These are phyloP conservation scores for Smittia aterrima DNA, from an alignment of 2,888 invertebrate species.

Conservation along the genomic window DNA sequence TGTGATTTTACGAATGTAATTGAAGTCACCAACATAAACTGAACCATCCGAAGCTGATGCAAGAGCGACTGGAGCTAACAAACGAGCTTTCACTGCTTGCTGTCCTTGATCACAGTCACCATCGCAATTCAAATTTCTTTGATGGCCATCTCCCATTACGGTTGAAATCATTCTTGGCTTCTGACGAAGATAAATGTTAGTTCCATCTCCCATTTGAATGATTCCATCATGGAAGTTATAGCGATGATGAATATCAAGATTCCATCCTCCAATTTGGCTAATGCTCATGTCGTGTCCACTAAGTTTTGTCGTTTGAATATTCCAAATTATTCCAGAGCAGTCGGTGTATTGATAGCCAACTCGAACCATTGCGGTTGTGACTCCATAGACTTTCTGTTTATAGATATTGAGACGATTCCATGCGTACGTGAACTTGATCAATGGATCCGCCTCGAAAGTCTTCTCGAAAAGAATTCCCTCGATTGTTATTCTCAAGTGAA, in stretches of 20 bases:
- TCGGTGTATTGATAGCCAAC: constrained; percentile 95
- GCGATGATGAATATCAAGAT: constrained; percentile 94
- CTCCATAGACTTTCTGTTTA: constrained; percentile 93
- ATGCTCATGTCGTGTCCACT: constrained; percentile 97
- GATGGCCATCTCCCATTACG: constrained; percentile 88
- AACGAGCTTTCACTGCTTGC: constrained; percentile 71
- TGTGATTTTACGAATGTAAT: constrained; percentile 82
- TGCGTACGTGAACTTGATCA: constrained; percentile 94
- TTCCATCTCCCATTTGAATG: constrained; percentile 95
- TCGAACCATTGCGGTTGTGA: constrained; percentile 89
- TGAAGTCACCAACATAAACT: constrained; percentile 93
- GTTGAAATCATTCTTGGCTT: constrained; percentile 88
- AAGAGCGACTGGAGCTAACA: constrained; percentile 89
- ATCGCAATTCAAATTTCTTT: constrained; percentile 78
- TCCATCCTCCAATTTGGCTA: constrained; percentile 97
- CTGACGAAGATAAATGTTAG: constrained; percentile 90
- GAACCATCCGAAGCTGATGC: constrained; percentile 91
- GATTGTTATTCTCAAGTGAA: constrained; percentile 88
- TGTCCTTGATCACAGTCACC: constrained; percentile 67
- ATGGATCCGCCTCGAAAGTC: constrained; percentile 92
- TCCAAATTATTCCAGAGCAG: constrained; percentile 93
- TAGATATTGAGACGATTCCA: constrained; percentile 98
- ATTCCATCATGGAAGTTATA: constrained; percentile 98
- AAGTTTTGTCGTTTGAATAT: constrained; percentile 89
- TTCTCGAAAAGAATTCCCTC: constrained; percentile 93